These are phyloP conservation scores for Diplazon laetatorius DNA, from an alignment of 2,888 invertebrate genomes.

Conservation along the genomic window DNA sequence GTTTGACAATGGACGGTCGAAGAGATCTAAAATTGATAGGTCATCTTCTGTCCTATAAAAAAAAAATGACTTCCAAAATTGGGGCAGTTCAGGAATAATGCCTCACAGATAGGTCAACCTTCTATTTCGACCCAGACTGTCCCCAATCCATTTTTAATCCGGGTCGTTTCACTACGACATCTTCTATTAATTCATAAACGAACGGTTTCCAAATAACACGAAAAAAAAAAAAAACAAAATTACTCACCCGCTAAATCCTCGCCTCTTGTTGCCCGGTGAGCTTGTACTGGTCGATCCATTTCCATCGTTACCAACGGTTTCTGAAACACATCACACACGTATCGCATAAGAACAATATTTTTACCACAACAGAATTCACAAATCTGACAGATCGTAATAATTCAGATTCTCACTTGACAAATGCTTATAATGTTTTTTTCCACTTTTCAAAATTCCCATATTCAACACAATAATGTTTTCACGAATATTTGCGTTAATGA, in stretches of 20 bases:
- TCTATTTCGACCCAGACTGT: too few relatives aligned
- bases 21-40: too few relatives aligned
- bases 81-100: too few relatives aligned
- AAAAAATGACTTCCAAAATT: too few relatives aligned
- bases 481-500: neutral
- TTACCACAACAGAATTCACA: conserved; percentile 21
- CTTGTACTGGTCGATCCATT: conserved; percentile 86
- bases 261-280: conserved; percentile 93
- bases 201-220: too few relatives aligned
- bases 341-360: conserved; percentile 35
- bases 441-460: conserved; percentile 65
- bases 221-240: neutral
- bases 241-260: conserved; percentile 93
- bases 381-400: conserved; percentile 28
- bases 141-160: too few relatives aligned
- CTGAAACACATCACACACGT: conserved; percentile 83
- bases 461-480: conserved; percentile 7
- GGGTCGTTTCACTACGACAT: too few relatives aligned
- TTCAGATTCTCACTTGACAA: conserved; percentile 62
- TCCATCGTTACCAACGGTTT: conserved; percentile 87
- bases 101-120: too few relatives aligned
- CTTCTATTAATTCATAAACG: neutral
- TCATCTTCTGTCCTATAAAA: too few relatives aligned
- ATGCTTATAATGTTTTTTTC: conserved; percentile 62
- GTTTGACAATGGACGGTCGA: too few relatives aligned